Evolutionary conservation across 2,113 vertebrate genomes (phyloP).

Genomic region (Callospermophilus lateralis): DNA sequence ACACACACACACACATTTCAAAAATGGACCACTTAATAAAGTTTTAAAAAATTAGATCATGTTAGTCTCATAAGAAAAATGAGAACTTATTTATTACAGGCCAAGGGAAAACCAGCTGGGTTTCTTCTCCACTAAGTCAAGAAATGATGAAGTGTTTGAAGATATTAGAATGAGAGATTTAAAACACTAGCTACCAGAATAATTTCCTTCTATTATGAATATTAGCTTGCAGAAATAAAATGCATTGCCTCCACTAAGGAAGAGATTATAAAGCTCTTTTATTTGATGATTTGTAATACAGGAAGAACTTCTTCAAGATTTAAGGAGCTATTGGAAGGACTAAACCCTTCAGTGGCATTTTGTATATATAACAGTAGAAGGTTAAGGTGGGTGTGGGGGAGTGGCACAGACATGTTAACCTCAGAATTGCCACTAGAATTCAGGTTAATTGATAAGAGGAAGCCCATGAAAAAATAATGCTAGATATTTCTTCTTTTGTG

Average conservation of each 20-base stretch:
- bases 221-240: neutral
- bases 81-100: neutral
- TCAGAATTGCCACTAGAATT: neutral
- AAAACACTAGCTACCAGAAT: neutral
- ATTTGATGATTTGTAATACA: neutral
- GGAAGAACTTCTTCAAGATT: neutral
- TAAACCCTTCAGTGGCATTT: neutral
- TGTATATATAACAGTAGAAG: neutral
- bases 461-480: neutral
- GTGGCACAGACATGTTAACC: neutral
- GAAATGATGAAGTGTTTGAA: slow-evolving; percentile 1
- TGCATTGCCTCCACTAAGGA: neutral
- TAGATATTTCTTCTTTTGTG: neutral
- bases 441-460: neutral
- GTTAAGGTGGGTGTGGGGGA: neutral
- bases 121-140: slow-evolving; percentile 43
- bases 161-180: neutral
- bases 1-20: neutral
- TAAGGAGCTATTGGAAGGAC: neutral
- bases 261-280: neutral
- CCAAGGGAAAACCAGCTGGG: neutral
- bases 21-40: neutral
- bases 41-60: neutral
- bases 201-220: neutral
- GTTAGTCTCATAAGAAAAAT: neutral